Base-by-base conservation (phyloP, 1,140 invertebrate genomes). In the Drosophila hydei region DNA sequence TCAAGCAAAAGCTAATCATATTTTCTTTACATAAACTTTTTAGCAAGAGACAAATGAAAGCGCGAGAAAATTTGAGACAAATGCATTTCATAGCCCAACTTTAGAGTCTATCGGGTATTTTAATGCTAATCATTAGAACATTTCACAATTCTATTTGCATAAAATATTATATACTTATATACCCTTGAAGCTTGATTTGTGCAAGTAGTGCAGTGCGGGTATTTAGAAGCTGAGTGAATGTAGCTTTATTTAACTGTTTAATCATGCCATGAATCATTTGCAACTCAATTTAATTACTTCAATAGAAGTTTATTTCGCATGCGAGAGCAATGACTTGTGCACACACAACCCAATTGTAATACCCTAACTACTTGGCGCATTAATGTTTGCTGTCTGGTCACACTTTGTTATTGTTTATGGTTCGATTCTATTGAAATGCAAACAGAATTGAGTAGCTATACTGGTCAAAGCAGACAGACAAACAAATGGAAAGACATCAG, bases 381-480 rank as follows among this genome's bases (percentile, higher is more conserved):
- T 6, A 14, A 27, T 42, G 38, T 33, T 55, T n/a, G 36, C 33
- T 25, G 54, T 43, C 54, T 55, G 52, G 52, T n/a, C 12, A 51
- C 36, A 42, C 27, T 61, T 70, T 56, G 33, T 55, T 62, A 48
- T 70, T 63, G 59, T 63, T 63, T 70, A 55, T 55, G 23, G 23
- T 19, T 62, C 11, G 38, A 19, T 25, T 43, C 19, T 45, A 55
- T 30, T 16, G 25, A 33, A 56, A 48, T 64, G 14, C 43, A 56
- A 64, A 64, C 43, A 56, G 19, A 33, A 50, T n/a, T 42, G 12
- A 68, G 18, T 50, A 11, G 50, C 1, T 27, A 12, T 3, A 27
- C 21, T 27, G 65, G 48, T 14, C 48, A 23, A 4, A 36, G 50
- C 19, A 45, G 43, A 21, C 38, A 59, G 62, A 36, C 47, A 51